Base-by-base conservation (phyloP, 2,113 vertebrate genomes). In the Rissa tridactyla region DNA sequence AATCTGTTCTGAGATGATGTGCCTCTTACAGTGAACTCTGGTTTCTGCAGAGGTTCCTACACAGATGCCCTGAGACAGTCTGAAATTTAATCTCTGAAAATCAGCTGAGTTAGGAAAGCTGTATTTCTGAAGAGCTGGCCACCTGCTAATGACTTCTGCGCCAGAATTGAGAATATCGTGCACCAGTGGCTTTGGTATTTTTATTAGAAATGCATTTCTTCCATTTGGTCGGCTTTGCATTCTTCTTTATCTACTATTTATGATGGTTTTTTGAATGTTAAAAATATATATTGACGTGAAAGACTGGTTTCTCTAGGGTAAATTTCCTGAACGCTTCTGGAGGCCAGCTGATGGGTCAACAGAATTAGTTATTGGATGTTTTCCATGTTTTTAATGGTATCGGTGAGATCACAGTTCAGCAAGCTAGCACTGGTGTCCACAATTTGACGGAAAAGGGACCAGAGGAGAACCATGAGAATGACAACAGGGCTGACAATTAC, bases 1-100 rank as follows among this genome's bases (percentile, higher is more conserved):
- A 7, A 72, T 72, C 49, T 85, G 10, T 85, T 92, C 42, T 32
- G 75, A 91, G 57, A 49, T 0, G 0, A 80, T 64, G 15, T 72
- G 54, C 40, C n/a, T 92, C 55, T 58, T 47, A 47, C 20, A 64
- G 38, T n/a, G 57, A 91, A 77, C 75, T 91, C 66, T 27, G 23
- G 13, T 71, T 96, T 93, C 78, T 93, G 92, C 70, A 68, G 83
- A 65, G 61, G 58, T 96, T 96, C 46, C 75, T 92, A 40, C 36
- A 85, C 66, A 93, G 62, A 93, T 90, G 71, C 36, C 66, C 84
- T 54, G 70, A 91, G 65, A 57, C 34, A 65, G 70, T 22, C 58
- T 96, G 94, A 96, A 96, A 97, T 71, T 82, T 82, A 94, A 97
- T 97, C 90, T 88, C 82, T 54, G 13, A 82, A 96, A 96, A 94